Evolutionary conservation across 2,888 invertebrate genomes (phyloP), one percentile per base, ranked within the genome.

Genomic region (Stictocephala bisonia): DNA sequence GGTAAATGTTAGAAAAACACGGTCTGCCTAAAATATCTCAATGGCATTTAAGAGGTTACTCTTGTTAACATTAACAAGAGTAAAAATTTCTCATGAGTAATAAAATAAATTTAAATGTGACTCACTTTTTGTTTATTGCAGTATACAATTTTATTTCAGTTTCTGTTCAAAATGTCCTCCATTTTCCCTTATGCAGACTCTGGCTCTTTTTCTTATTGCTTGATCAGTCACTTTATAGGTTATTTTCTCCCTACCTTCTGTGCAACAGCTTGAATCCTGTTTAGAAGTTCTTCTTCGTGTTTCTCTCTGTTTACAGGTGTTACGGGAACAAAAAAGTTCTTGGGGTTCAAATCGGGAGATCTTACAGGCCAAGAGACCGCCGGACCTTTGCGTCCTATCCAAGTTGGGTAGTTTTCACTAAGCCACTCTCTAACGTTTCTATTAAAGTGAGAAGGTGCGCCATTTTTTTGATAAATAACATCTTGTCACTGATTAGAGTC

Each of bases 401-500:
- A 26, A 20, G 48, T 26, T 44, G 66, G 66, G 66, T 44, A 41
- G 18, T 35, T 26, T 13, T 31, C 31, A 60, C 60, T 60, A n/a
- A 31, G 3, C 31, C 60, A 60, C n/a, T n/a, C 31, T 60, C 60
- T n/a, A 27, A 26, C 56, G 56, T 56, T 27, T 24, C 18, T 64
- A 40, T 31, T 40, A 40, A n/a, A 35, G 24, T 40, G 24, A 40
- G 22, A 13, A 40, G 64, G 64, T 64, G 41, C 40, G 13, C 64
- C 64, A 64, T 64, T 22, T 40, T 64, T 29, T 40, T 64, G 64
- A 40, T 64, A 64, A 64, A 64, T 64, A 20, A 64, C 20, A 22
- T 64, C 11, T 64, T 58, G 29, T 29, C 15, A 18, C 29, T 15
- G 20, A 11, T 11, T 15, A 64, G 40, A 15, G 22, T 64, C 40